Percentiles rank a stretch among this genome's conserved stretches.
Evolutionary conservation across 2,797 vertebrate species (phyloP).

Genomic region (Myotis findleyi): DNA sequence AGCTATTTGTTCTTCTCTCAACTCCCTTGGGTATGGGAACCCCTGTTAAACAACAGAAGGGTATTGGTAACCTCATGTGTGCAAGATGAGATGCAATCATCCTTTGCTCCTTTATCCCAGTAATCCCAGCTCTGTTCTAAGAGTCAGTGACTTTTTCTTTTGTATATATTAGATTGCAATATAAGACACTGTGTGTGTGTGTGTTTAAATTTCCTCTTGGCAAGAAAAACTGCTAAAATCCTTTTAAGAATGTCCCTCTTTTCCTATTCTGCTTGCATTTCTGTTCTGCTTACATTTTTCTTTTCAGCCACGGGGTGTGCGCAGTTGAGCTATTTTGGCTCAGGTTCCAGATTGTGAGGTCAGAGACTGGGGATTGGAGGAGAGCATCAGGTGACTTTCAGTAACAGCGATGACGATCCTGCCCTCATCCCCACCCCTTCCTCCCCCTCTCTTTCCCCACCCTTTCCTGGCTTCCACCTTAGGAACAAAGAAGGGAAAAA

Average conservation of each 20-base stretch:
- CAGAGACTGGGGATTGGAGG: slow-evolving; percentile 86
- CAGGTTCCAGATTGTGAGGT: slow-evolving; percentile 83
- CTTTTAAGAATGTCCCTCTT: neutral
- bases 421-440: slow-evolving; percentile 35
- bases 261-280: slow-evolving; percentile 75
- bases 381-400: slow-evolving; percentile 84
- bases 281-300: slow-evolving; percentile 75
- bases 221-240: slow-evolving; percentile 58
- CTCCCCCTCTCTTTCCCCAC: neutral
- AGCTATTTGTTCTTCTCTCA: slow-evolving; percentile 18
- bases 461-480: slow-evolving; percentile 83
- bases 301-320: slow-evolving; percentile 90
- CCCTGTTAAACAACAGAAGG: neutral
- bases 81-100: neutral
- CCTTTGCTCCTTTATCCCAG: neutral
- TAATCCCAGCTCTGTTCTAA: slow-evolving; percentile 1
- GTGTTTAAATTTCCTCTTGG: neutral
- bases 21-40: neutral
- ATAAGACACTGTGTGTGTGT: neutral
- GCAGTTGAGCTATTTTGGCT: slow-evolving; percentile 94
- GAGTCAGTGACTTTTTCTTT: neutral
- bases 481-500: slow-evolving; percentile 87
- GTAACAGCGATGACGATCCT: slow-evolving; percentile 76
- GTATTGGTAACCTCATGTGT: slow-evolving; percentile 1
- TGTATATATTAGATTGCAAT: neutral